These are phyloP conservation scores for Neodiprion fabricii DNA, from an alignment of 1,140 invertebrate species.

Conservation along the genomic window DNA sequence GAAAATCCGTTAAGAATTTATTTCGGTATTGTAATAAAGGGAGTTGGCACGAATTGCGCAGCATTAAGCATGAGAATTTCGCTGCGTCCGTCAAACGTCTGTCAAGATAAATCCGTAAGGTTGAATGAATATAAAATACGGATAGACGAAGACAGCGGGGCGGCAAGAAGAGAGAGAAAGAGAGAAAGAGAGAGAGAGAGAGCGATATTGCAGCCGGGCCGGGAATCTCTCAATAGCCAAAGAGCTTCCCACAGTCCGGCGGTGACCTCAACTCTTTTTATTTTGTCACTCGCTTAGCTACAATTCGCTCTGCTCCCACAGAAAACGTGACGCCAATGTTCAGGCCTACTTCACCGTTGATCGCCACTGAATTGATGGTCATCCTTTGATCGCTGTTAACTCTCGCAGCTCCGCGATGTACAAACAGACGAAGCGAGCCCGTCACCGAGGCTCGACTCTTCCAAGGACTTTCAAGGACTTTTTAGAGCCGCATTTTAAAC, in stretches of 20 bases:
- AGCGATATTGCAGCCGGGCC: neutral
- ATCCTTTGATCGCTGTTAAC: neutral
- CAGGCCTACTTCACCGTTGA: constrained; percentile 11
- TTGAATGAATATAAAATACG: constrained; percentile 5
- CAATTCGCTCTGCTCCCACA: constrained; percentile 43
- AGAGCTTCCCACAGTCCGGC: constrained; percentile 42
- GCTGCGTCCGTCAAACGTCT: neutral
- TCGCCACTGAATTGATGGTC: neutral
- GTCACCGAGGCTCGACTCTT: too few relatives aligned
- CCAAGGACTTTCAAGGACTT: too few relatives aligned
- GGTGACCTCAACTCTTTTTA: constrained; percentile 37
- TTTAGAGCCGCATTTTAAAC: too few relatives aligned
- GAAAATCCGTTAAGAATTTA: too few relatives aligned
- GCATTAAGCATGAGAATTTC: too few relatives aligned
- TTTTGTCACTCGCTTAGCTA: constrained; percentile 37
- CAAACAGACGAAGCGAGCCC: too few relatives aligned
- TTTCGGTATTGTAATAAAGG: too few relatives aligned
- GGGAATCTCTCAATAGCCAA: constrained; percentile 9
- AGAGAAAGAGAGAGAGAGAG: too few relatives aligned
- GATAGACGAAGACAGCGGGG: neutral
- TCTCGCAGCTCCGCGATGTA: neutral
- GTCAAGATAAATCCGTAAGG: neutral
- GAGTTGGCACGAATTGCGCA: too few relatives aligned
- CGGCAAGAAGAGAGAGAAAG: too few relatives aligned
- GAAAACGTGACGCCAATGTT: constrained; percentile 37